Conservation (phyloP, 1,140 invertebrate species). For the Hylyphantes graminicola region DNA sequence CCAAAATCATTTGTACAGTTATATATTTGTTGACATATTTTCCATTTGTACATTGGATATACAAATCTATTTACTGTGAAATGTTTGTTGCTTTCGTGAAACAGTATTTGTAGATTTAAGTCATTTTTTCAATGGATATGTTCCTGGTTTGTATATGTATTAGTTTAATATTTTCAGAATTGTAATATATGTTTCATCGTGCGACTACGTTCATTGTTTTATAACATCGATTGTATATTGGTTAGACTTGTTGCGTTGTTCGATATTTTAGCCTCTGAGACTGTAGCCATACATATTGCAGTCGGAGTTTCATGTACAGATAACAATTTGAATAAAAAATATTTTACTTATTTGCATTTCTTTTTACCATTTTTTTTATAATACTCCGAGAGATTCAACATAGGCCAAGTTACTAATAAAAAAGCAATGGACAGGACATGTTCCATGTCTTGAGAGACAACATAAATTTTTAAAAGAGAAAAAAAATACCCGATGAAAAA, state of each 20-base stretch:
- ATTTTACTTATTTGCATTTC: too few species aligned
- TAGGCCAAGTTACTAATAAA: too few species aligned
- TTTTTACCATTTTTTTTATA: too few species aligned
- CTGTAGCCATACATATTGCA: constrained; percentile 15
- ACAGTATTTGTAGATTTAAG: constrained; percentile 38
- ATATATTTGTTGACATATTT: constrained; percentile 10
- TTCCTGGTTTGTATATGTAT: constrained; percentile 13
- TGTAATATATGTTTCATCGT: background rate
- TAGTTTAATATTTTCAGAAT: background rate
- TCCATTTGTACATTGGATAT: background rate
- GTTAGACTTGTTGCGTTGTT: background rate
- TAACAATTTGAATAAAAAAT: too few species aligned
- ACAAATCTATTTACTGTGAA: background rate
- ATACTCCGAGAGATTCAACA: too few species aligned
- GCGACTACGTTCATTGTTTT: constrained; percentile 31
- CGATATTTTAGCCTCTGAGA: background rate
- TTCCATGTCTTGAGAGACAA: too few species aligned
- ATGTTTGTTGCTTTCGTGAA: background rate
- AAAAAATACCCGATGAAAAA: too few species aligned
- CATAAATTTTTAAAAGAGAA: too few species aligned
- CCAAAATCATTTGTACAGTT: too few species aligned
- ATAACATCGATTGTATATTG: constrained; percentile 23
- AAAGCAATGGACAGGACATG: too few species aligned
- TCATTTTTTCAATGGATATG: constrained; percentile 41
- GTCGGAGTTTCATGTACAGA: background rate